Conservation (phyloP, 92 coral and sea anemone genomes). For the Zoanthus sociatus region DNA sequence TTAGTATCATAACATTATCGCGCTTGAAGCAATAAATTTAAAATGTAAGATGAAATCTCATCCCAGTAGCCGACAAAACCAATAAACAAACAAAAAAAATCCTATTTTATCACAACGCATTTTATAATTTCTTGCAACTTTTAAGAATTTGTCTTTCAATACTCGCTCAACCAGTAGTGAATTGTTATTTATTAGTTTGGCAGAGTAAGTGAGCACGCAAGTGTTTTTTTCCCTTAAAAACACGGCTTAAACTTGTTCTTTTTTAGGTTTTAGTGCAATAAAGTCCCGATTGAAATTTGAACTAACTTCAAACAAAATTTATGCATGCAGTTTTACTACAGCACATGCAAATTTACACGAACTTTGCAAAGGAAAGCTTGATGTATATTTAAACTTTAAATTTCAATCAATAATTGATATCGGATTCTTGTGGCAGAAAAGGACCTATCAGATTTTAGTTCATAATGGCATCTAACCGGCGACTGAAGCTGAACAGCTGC, state of each 20-base stretch:
- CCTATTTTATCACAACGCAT: neutral
- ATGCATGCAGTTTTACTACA: neutral
- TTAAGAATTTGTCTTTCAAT: too few species aligned
- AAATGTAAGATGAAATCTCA: neutral
- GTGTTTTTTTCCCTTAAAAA: too few species aligned
- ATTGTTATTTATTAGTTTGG: too few species aligned
- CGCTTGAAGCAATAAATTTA: neutral
- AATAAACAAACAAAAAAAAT: neutral
- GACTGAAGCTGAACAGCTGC: neutral
- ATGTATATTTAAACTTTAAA: neutral
- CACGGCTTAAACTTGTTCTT: too few species aligned
- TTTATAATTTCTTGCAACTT: neutral
- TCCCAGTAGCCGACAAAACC: neutral
- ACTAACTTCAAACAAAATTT: too few species aligned
- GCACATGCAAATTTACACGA: neutral
- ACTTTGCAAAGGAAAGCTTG: neutral
- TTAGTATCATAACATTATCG: neutral
- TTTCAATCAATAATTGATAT: neutral
- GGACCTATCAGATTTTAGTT: constrained; percentile 1
- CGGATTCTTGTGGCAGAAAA: neutral
- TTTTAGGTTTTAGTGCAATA: too few species aligned
- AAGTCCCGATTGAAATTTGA: too few species aligned
- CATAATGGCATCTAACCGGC: neutral
- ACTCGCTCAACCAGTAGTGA: too few species aligned
- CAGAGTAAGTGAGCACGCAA: too few species aligned